A percentile compares a stretch with the other conserved stretches of the same genome.
Evolutionary conservation across 2,113 vertebrate species (phyloP).

Genomic region (Leptosomus discolor): DNA sequence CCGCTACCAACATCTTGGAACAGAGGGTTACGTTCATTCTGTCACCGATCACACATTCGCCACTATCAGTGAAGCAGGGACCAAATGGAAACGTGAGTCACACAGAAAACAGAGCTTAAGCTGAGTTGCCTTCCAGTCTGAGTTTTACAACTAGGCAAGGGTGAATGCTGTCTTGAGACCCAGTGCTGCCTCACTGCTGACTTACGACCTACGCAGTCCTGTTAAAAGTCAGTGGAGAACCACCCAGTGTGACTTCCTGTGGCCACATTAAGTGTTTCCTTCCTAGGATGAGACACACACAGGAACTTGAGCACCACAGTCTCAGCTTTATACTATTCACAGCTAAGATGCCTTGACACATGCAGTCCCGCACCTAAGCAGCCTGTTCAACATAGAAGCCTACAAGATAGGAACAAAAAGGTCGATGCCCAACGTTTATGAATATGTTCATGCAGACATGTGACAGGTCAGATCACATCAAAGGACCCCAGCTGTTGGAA

Average conservation of each 20-base stretch:
- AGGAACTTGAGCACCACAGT: neutral
- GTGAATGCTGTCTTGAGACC: neutral
- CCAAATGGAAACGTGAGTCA: neutral
- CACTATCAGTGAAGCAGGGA: neutral
- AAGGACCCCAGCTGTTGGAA: neutral
- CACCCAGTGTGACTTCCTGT: neutral
- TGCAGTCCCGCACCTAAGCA: neutral
- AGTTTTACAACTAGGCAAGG: neutral
- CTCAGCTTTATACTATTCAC: neutral
- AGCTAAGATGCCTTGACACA: neutral
- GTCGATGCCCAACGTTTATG: neutral
- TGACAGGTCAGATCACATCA: neutral
- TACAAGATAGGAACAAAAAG: neutral
- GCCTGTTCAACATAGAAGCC: neutral
- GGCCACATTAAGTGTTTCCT: neutral
- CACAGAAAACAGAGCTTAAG: neutral
- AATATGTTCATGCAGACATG: neutral
- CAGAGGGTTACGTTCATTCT: neutral
- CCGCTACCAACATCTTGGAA: neutral
- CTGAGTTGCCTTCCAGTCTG: neutral
- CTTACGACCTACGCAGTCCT: neutral
- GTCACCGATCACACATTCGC: fast-evolving
- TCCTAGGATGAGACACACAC: neutral
- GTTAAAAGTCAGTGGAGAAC: neutral
- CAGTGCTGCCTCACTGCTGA: neutral